Evolutionary conservation across 2,888 invertebrate species (phyloP), one percentile per base, ranked within the genome.

Genomic region (Tribolium freemani): DNA sequence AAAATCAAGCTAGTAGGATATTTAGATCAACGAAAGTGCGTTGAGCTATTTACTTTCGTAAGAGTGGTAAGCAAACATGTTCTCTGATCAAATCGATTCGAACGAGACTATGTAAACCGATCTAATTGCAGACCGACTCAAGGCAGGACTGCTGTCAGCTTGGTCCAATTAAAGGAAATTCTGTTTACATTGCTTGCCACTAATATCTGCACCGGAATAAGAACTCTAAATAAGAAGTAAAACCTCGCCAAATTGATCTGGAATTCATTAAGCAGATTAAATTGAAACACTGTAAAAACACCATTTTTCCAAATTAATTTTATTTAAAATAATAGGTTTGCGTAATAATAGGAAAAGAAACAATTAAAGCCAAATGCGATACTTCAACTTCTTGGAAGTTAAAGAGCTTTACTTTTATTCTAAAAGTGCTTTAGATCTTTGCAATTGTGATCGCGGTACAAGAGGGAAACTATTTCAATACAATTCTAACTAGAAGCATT

Each of bases 71-170:
- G 68, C 71, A 75, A 73, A 73, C 75, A 75, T 68, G 72, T 75
- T 73, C 73, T 53, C 73, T 69, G 75, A 73, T 75, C 69, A 56
- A 66, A 72, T 75, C 73, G 67, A 70, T 70, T 69, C 66, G 68
- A 73, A 75, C 69, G 72, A 64, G 73, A 73, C 75, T 75, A 68
- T 73, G 73, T 71, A 75, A 75, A 75, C 75, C 63, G 75, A 75
- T 71, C 63, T 75, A 75, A 75, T 75, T 75, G 69, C 75, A 71
- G 64, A 68, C 64, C 72, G 71, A 61, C 75, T 73, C 63, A 67
- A 75, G 71, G 71, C 64, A 71, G 61, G 63, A 67, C 69, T 67
- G 61, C 71, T 70, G 72, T 74, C 74, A 56, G 74, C 69, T 74
- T 72, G 11, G 45, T 72, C 70, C 72, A 72, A 75, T 75, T 75